phyloP scores from a whole-genome alignment of 2,888 invertebrate genomes.

The Tetranychus truncatus region DNA sequence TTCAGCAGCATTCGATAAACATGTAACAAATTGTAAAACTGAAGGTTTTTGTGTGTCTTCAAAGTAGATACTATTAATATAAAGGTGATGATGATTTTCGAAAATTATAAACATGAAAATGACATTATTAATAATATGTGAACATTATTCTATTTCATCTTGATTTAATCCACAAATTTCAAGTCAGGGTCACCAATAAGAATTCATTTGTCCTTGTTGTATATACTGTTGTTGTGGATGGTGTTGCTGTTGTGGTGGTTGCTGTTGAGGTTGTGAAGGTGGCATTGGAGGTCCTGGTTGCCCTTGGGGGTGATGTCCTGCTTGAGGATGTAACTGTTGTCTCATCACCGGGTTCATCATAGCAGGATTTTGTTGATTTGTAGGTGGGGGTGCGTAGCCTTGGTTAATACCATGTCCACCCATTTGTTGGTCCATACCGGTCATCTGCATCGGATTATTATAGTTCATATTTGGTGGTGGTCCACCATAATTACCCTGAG shows the following conservation, averaged over 20 bases:
- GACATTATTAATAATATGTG: background rate
- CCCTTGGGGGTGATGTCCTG: slow-evolving; percentile 9
- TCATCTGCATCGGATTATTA: slow-evolving; percentile 16
- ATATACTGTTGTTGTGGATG: slow-evolving; percentile 15
- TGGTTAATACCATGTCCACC: slow-evolving; percentile 7
- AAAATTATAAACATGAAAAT: background rate
- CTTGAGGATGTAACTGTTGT: slow-evolving; percentile 17
- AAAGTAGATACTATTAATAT: background rate
- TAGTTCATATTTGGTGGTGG: slow-evolving; percentile 19
- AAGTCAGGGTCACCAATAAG: background rate
- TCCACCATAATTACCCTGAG: slow-evolving; percentile 17
- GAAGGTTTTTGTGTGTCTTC: background rate
- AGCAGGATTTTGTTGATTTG: background rate
- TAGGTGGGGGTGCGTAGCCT: slow-evolving; percentile 14
- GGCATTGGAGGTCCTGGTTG: background rate
- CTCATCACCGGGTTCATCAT: slow-evolving; percentile 21
- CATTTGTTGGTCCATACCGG: slow-evolving; percentile 15
- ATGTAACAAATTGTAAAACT: background rate
- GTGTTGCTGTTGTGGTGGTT: slow-evolving; percentile 9
- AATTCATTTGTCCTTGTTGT: slow-evolving; percentile 5
- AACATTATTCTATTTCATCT: too few relatives aligned
- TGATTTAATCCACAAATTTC: background rate
- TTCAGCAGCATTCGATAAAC: background rate
- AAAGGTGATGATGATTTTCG: background rate
- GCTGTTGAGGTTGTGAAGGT: background rate